Evolutionary conservation across 2,888 invertebrate genomes (phyloP).

Genomic region (Drosophila affinis): DNA sequence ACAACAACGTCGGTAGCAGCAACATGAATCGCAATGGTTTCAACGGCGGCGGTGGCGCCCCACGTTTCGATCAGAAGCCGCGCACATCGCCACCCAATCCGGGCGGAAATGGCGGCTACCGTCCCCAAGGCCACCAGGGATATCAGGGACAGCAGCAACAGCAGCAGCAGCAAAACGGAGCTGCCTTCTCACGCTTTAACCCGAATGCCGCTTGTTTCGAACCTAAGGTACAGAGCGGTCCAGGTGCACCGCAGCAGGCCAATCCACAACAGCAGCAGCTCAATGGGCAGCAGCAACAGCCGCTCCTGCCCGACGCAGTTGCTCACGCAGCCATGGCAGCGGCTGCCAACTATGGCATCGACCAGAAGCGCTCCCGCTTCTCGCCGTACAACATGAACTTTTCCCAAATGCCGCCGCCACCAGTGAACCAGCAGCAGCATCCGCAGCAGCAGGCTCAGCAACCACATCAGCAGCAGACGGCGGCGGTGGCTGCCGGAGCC

Average conservation of each 20-base stretch:
- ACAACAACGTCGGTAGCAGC: conserved; percentile 36
- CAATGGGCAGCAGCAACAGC: conserved; percentile 50
- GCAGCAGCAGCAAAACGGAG: conserved; percentile 43
- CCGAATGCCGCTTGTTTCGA: conserved; percentile 73
- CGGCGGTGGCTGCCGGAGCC: conserved; percentile 40
- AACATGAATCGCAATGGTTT: conserved; percentile 56
- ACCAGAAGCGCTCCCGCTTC: conserved; percentile 70
- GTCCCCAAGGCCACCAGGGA: conserved; percentile 44
- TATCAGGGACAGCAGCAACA: conserved; percentile 53
- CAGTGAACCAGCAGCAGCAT: conserved; percentile 59
- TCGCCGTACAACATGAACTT: conserved; percentile 63
- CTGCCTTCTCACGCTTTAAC: conserved; percentile 71
- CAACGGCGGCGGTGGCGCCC: conserved; percentile 50
- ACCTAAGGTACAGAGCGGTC: conserved; percentile 55
- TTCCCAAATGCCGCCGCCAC: conserved; percentile 64
- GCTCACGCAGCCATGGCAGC: conserved; percentile 47
- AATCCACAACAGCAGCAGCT: conserved; percentile 53
- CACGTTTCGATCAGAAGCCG: conserved; percentile 61
- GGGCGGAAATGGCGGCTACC: conserved; percentile 54
- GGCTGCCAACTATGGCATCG: conserved; percentile 57
- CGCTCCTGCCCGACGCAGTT: conserved; percentile 49
- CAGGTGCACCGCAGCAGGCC: conserved; percentile 47
- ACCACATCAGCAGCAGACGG: conserved; percentile 45
- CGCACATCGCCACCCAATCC: conserved; percentile 60
- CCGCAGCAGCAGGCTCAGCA: conserved; percentile 47